These are phyloP conservation scores for Xenus cinereus DNA, from an alignment of 2,113 vertebrate species.

Conservation along the genomic window DNA sequence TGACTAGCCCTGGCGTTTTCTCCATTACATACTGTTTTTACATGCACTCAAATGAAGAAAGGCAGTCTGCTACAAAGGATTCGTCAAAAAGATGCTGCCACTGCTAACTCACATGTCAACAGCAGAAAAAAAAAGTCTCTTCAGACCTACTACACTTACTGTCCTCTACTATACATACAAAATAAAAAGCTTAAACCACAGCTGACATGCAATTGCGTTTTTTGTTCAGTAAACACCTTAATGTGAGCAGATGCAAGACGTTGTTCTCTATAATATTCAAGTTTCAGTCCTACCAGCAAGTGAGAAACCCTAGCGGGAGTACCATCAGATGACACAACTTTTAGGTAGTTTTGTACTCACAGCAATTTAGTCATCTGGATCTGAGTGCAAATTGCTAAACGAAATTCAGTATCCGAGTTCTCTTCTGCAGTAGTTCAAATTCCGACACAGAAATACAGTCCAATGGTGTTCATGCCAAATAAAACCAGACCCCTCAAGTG, in stretches of 20 bases:
- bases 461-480: not conserved
- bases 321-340: not conserved
- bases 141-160: not conserved
- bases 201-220: not conserved
- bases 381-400: not conserved
- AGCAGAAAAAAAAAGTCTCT: not conserved
- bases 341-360: not conserved
- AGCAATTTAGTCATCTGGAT: not conserved
- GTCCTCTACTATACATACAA: not conserved
- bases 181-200: not conserved
- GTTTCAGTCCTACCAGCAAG: not conserved
- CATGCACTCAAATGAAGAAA: rapidly evolving
- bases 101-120: rapidly evolving
- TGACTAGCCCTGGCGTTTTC: not conserved
- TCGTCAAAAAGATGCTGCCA: not conserved
- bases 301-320: not conserved
- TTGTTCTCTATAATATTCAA: not conserved
- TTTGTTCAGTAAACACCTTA: not conserved
- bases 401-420: not conserved
- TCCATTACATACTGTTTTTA: not conserved
- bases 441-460: not conserved
- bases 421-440: not conserved
- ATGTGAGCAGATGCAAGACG: not conserved
- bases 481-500: not conserved
- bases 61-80: not conserved